A percentile compares a stretch with the other conserved stretches of the same genome.
Evolutionary conservation across 2,113 vertebrate genomes (phyloP).

Genomic region (Phalacrocorax aristotelis): DNA sequence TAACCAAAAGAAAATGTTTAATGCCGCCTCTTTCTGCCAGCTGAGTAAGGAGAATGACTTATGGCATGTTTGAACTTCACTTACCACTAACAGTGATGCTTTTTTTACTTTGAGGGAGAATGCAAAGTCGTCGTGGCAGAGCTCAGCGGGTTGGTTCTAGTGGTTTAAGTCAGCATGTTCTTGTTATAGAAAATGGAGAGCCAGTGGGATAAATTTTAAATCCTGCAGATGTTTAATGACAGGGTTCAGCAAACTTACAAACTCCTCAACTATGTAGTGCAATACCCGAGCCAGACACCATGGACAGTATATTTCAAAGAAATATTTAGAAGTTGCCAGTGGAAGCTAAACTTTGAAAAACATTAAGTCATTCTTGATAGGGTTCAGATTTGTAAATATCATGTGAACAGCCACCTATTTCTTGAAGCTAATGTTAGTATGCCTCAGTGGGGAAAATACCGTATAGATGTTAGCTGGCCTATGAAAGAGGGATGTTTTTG

Average conservation of each 20-base stretch:
- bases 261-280: slow-evolving; percentile 6
- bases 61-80: neutral
- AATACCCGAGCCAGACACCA: slow-evolving; percentile 2
- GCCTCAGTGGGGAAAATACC: neutral
- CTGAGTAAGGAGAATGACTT: neutral
- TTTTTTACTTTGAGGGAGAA: neutral
- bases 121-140: neutral
- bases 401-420: neutral
- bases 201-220: neutral
- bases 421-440: neutral
- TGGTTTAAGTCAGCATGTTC: slow-evolving; percentile 62
- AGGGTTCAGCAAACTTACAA: slow-evolving; percentile 28
- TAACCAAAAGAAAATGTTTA: neutral
- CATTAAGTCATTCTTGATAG: neutral
- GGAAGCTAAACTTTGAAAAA: slow-evolving; percentile 3
- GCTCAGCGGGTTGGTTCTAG: slow-evolving; percentile 16
- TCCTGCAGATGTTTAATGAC: slow-evolving; percentile 67
- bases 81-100: neutral
- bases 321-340: neutral
- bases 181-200: slow-evolving; percentile 42
- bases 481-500: neutral
- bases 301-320: neutral
- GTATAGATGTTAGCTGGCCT: neutral
- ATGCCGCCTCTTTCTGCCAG: neutral
- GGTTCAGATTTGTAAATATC: neutral